These are phyloP conservation scores for Nomada fucata DNA, from an alignment of 2,888 invertebrate species.

Conservation along the genomic window DNA sequence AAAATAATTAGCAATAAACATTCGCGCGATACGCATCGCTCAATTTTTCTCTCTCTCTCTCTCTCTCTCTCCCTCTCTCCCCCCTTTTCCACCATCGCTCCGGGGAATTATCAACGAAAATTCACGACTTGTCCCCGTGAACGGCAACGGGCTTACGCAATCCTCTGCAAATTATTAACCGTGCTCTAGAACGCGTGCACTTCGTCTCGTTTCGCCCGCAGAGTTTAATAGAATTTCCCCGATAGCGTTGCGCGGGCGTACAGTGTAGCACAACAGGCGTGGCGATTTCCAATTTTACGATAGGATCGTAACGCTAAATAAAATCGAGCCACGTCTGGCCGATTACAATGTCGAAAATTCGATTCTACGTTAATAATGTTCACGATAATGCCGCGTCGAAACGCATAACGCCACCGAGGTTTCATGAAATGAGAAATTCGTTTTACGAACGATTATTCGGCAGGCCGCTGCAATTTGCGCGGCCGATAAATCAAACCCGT, in stretches of 20 bases:
- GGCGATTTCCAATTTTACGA: constrained; percentile 58
- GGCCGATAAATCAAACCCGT: constrained; percentile 48
- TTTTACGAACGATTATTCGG: constrained; percentile 56
- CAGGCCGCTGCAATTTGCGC: constrained; percentile 59
- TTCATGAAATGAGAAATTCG: constrained; percentile 44
- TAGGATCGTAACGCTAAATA: constrained; percentile 54
- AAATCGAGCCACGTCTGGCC: constrained; percentile 39
- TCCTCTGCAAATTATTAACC: constrained; percentile 11
- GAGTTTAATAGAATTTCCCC: constrained; percentile 47
- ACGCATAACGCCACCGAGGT: constrained; percentile 17
- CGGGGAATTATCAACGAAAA: constrained; percentile 48
- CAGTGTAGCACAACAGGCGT: neutral
- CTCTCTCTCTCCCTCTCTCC: neutral
- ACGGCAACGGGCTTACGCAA: neutral
- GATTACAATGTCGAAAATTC: constrained; percentile 47
- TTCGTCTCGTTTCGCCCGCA: neutral
- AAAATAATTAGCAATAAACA: constrained; percentile 68
- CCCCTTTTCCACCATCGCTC: neutral
- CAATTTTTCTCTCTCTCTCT: constrained; percentile 2
- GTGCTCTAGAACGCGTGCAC: neutral
- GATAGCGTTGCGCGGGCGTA: neutral
- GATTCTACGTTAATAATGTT: constrained; percentile 55
- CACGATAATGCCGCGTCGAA: constrained; percentile 46
- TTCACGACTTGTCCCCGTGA: constrained; percentile 2
- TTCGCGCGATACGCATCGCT: constrained; percentile 46